A percentile compares a stretch with the other conserved stretches of the same genome.
Conservation (phyloP, 2,113 vertebrate genomes). For the Vicugna pacos region DNA sequence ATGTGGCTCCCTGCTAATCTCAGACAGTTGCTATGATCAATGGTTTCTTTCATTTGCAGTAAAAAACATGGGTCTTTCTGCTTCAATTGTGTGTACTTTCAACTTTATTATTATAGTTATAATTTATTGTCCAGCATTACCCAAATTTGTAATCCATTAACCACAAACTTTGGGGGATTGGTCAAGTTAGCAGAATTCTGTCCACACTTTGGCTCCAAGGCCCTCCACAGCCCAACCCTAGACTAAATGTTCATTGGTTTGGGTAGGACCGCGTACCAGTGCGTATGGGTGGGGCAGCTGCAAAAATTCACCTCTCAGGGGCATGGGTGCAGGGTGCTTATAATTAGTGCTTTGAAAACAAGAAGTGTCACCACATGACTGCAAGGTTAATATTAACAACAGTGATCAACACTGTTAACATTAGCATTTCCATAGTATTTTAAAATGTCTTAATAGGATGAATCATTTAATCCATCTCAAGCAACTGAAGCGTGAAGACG, state of each 20-base stretch:
- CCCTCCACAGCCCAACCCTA: neutral
- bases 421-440: slow-evolving; percentile 51
- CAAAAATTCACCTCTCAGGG: neutral
- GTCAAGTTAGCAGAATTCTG: slow-evolving; percentile 69
- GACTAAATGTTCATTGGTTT: slow-evolving; percentile 34
- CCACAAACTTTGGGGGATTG: slow-evolving; percentile 75
- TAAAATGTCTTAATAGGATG: slow-evolving; percentile 68
- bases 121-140: slow-evolving; percentile 85
- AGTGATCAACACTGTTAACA: slow-evolving; percentile 34
- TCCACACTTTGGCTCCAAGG: slow-evolving; percentile 33
- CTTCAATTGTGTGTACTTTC: slow-evolving; percentile 86
- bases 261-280: neutral
- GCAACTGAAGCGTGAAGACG: slow-evolving; percentile 52
- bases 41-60: slow-evolving; percentile 85
- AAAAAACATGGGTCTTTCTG: slow-evolving; percentile 86
- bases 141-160: slow-evolving; percentile 85
- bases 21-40: slow-evolving; percentile 86
- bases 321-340: neutral
- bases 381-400: slow-evolving; percentile 53
- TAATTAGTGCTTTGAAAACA: slow-evolving; percentile 52
- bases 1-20: slow-evolving; percentile 87
- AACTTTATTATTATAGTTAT: slow-evolving; percentile 87
- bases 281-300: neutral
- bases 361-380: slow-evolving; percentile 40
- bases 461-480: slow-evolving; percentile 61